A percentile compares a stretch with the other conserved stretches of the same genome.
Evolutionary conservation across 2,888 invertebrate genomes (phyloP).

Genomic region (Sphecodes monilicornis): DNA sequence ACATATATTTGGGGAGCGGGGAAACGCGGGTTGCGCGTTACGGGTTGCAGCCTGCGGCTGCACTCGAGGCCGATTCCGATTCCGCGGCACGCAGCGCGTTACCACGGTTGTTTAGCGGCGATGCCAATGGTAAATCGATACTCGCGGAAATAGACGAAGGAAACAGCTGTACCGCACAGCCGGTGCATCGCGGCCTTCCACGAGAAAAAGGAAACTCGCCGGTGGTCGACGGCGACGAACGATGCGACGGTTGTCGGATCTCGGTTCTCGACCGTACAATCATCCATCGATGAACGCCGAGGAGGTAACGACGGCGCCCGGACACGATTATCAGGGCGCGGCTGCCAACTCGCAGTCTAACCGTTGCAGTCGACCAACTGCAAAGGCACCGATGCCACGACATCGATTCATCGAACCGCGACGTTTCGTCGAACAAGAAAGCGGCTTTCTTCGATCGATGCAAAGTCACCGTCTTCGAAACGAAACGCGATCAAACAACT

Average conservation of each 20-base stretch:
- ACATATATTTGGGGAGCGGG: background rate
- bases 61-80: background rate
- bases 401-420: slow-evolving; percentile 2
- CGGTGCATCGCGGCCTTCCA: background rate
- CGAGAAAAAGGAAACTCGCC: background rate
- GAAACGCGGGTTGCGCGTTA: background rate
- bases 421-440: slow-evolving; percentile 7
- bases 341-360: background rate
- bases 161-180: background rate
- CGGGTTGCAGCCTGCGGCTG: background rate
- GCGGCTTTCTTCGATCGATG: background rate
- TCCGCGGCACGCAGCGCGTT: background rate
- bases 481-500: background rate
- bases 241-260: too few species aligned
- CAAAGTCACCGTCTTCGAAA: background rate
- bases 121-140: slow-evolving; percentile 67
- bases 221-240: too few species aligned
- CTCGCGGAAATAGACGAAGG: slow-evolving; percentile 41
- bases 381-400: background rate
- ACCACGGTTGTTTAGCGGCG: slow-evolving; percentile 30
- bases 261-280: background rate
- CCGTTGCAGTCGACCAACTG: slow-evolving; percentile 2
- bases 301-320: too few species aligned
- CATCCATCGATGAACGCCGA: slow-evolving; percentile 20
- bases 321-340: slow-evolving; percentile 19